A percentile compares a stretch with the other conserved stretches of the same genome.
phyloP scores from a whole-genome alignment of 2,113 vertebrate genomes.

The Sceloporus tristichus region DNA sequence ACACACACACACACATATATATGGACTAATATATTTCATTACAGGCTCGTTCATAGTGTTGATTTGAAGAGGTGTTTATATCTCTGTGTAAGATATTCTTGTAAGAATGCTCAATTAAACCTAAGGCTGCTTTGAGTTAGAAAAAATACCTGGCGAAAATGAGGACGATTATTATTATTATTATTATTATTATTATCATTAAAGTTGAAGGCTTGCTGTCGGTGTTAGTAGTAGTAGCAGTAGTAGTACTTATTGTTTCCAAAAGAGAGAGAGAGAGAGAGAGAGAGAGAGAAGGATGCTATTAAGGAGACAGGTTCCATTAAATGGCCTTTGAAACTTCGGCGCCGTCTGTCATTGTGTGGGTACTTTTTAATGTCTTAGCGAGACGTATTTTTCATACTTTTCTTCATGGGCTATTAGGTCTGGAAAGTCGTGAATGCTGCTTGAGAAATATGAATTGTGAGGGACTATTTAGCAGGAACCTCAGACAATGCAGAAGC shows the following conservation, averaged over 20 bases:
- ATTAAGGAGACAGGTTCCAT: constrained; percentile 56
- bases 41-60: constrained; percentile 47
- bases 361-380: constrained; percentile 70
- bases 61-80: constrained; percentile 36
- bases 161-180: not conserved
- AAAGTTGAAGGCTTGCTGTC: too few species aligned
- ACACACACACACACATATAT: constrained; percentile 21
- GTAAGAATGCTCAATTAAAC: constrained; percentile 26
- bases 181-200: not conserved
- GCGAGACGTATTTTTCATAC: constrained; percentile 83
- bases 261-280: too few species aligned
- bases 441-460: constrained; percentile 85
- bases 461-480: constrained; percentile 88
- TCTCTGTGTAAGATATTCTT: constrained; percentile 1
- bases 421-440: constrained; percentile 85
- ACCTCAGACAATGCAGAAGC: constrained; percentile 67
- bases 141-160: constrained; percentile 33
- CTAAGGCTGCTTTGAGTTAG: constrained; percentile 48
- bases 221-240: too few species aligned
- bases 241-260: too few species aligned
- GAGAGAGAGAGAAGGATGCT: constrained; percentile 23
- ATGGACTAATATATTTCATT: constrained; percentile 39
- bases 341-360: constrained; percentile 67
- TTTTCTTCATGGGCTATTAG: constrained; percentile 87
- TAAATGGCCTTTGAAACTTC: constrained; percentile 71